phyloP scores from a whole-genome alignment of 2,113 vertebrate genomes.

The Mustela lutreola region DNA sequence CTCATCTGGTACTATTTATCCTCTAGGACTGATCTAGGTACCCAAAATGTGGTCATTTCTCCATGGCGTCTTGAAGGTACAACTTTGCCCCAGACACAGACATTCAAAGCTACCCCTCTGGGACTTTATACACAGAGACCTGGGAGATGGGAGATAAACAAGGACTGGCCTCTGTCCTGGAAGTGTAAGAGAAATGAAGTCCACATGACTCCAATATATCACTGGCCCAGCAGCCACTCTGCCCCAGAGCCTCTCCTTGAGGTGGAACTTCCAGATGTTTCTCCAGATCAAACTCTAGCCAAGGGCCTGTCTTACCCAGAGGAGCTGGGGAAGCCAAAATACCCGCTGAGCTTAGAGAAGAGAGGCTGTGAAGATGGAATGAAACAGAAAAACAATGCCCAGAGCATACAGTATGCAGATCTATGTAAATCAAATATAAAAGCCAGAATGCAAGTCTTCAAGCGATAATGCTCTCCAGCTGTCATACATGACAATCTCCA shows the following conservation, averaged over 20 bases:
- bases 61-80: neutral
- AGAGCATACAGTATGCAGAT: constrained; percentile 47
- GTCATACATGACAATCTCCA: neutral
- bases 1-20: constrained; percentile 18
- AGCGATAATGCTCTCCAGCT: constrained; percentile 54
- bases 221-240: neutral
- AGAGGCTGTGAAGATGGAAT: neutral
- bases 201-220: neutral
- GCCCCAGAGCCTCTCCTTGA: neutral
- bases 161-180: neutral
- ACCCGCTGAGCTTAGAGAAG: neutral
- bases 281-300: constrained; percentile 49
- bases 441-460: constrained; percentile 53
- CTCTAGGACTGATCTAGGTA: neutral
- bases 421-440: constrained; percentile 70
- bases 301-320: neutral
- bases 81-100: neutral
- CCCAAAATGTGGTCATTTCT: neutral
- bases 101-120: neutral
- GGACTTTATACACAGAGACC: neutral
- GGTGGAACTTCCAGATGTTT: constrained; percentile 40
- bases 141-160: neutral
- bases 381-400: constrained; percentile 45
- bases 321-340: constrained; percentile 26
- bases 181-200: neutral